Conservation (phyloP, 2,113 vertebrate species). For the Syrrhaptes paradoxus region DNA sequence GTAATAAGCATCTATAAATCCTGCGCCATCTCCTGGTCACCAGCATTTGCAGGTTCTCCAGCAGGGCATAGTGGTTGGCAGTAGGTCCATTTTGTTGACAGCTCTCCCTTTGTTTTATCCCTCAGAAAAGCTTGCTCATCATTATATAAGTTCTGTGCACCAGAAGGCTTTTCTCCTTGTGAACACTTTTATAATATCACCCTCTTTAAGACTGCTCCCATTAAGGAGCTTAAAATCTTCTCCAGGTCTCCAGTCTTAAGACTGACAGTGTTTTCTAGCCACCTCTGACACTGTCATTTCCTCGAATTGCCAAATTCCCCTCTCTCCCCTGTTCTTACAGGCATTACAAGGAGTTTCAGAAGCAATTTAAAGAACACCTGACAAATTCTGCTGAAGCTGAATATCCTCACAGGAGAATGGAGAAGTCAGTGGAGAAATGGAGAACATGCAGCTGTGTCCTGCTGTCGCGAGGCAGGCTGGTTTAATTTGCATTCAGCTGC, state of each 20-base stretch:
- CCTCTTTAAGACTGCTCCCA: neutral
- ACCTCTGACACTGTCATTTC: neutral
- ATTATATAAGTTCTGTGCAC: neutral
- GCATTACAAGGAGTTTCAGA: neutral
- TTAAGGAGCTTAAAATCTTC: neutral
- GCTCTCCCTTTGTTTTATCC: neutral
- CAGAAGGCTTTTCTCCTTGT: neutral
- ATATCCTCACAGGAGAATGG: conserved; percentile 1
- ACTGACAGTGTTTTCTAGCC: neutral
- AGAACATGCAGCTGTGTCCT: neutral
- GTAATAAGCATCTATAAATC: neutral
- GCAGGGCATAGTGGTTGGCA: neutral
- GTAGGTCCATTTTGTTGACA: neutral
- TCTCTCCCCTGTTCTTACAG: neutral
- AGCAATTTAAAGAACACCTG: neutral
- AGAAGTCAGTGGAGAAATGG: conserved; percentile 44
- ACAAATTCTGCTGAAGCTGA: neutral
- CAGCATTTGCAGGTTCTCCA: neutral
- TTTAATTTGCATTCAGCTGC: conserved; percentile 59
- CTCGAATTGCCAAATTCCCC: neutral
- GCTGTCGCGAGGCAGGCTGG: neutral
- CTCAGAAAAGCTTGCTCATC: neutral
- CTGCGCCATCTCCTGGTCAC: neutral
- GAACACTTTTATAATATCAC: neutral
- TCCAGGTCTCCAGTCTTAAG: neutral